Conservation (phyloP, 2,113 vertebrate genomes). For the Ursus arctos region DNA sequence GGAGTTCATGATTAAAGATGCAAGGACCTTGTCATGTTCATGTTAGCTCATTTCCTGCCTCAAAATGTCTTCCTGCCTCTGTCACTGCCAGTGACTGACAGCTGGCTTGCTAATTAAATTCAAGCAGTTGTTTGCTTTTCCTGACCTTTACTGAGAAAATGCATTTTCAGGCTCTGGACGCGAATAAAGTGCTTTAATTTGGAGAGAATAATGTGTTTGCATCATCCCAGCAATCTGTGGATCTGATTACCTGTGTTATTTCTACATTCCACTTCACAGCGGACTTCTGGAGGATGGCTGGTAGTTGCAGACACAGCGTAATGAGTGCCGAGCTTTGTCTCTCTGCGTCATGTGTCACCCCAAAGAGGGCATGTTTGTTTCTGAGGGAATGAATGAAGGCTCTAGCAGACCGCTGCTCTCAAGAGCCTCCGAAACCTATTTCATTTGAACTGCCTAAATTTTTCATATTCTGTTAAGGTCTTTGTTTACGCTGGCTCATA, state of each 20-base stretch:
- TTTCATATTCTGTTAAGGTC: background rate
- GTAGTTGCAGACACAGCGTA: background rate
- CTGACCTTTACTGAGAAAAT: slow-evolving; percentile 78
- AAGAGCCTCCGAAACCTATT: background rate
- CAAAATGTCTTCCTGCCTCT: slow-evolving; percentile 54
- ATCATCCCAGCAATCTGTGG: background rate
- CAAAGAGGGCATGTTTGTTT: background rate
- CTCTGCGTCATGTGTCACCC: background rate
- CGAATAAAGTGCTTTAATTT: slow-evolving; percentile 67
- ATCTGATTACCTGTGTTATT: slow-evolving; percentile 60
- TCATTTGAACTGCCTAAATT: background rate
- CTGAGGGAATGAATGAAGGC: background rate
- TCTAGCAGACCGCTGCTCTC: background rate
- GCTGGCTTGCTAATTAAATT: slow-evolving; percentile 73
- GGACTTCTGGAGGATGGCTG: background rate
- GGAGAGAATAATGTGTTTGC: slow-evolving; percentile 56
- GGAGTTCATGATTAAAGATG: slow-evolving; percentile 35
- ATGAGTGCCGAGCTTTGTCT: slow-evolving; percentile 12
- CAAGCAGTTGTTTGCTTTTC: slow-evolving; percentile 60
- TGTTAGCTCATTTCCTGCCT: slow-evolving; percentile 63
- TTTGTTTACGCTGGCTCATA: background rate
- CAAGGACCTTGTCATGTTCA: background rate
- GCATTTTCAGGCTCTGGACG: slow-evolving; percentile 67
- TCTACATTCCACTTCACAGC: slow-evolving; percentile 40
- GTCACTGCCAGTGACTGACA: slow-evolving; percentile 53